Evolutionary conservation across 1,140 invertebrate species (phyloP).

Genomic region (Orius insidiosus): DNA sequence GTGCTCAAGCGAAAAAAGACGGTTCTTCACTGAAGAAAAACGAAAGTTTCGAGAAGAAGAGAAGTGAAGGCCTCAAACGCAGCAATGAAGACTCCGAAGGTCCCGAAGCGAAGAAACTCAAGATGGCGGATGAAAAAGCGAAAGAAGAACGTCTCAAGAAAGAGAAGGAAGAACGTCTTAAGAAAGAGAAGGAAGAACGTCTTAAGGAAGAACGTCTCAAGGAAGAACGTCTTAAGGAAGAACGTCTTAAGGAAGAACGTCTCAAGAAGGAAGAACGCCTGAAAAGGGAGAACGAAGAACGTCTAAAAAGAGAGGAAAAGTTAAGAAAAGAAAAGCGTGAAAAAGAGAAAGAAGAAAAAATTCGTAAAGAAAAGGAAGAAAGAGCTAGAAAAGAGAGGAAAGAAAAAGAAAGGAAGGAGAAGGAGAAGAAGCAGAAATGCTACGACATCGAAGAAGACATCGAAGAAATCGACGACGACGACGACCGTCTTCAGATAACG

Average conservation of each 20-base stretch:
- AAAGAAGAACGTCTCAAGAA: background rate
- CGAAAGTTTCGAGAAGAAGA: background rate
- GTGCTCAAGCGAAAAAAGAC: background rate
- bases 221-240: background rate
- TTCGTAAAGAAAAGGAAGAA: conserved; percentile 1
- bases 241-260: conserved; percentile 7
- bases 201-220: too few relatives aligned
- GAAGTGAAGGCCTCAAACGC: background rate
- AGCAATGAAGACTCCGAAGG: background rate
- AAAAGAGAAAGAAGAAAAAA: background rate
- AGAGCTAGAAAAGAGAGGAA: too few relatives aligned
- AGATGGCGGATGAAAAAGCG: background rate
- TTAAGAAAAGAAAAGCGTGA: too few relatives aligned
- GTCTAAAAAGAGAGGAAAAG: too few relatives aligned
- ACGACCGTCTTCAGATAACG: background rate
- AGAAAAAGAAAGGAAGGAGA: too few relatives aligned
- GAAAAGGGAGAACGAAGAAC: too few relatives aligned
- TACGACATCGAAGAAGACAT: conserved; percentile 16
- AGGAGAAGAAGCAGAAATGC: too few relatives aligned
- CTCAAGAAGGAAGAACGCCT: background rate
- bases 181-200: too few relatives aligned
- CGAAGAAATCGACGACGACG: conserved; percentile 12
- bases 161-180: conserved; percentile 6
- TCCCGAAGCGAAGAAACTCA: conserved; percentile 4
- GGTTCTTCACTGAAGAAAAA: background rate